phyloP scores from a whole-genome alignment of 2,113 vertebrate species.

The Ancistrus triradiatus region DNA sequence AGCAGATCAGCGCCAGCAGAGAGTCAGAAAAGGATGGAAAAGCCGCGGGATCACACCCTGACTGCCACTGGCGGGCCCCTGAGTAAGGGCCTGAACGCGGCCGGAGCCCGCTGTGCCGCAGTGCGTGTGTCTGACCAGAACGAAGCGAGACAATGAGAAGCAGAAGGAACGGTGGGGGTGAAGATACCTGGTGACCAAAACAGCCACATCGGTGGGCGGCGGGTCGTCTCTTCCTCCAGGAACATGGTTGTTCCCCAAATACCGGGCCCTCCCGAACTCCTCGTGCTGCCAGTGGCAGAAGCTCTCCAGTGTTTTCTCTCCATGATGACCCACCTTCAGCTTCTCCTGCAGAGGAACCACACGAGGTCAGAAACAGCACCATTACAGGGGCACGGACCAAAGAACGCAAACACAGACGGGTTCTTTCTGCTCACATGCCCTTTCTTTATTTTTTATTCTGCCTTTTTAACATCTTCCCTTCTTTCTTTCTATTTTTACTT shows the following conservation, averaged over 20 bases:
- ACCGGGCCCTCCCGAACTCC: conserved; percentile 81
- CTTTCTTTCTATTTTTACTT: too few species aligned
- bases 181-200: conserved; percentile 97
- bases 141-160: too few species aligned
- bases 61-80: too few species aligned
- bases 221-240: conserved; percentile 81
- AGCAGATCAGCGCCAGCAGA: conserved; percentile 21
- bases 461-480: too few species aligned
- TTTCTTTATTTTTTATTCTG: too few species aligned
- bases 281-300: conserved; percentile 97
- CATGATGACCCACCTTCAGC: conserved; percentile 87
- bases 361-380: not conserved
- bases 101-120: too few species aligned
- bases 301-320: conserved; percentile 89
- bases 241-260: conserved; percentile 87
- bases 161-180: not conserved
- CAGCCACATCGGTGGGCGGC: conserved; percentile 84
- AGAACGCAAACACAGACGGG: conserved; percentile 9
- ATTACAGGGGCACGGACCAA: not conserved
- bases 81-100: too few species aligned
- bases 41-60: too few species aligned
- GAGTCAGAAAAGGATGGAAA: conserved; percentile 36
- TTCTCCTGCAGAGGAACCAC: conserved; percentile 60
- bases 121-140: too few species aligned
- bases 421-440: too few species aligned